Evolutionary conservation across 2,888 invertebrate species (phyloP).

Genomic region (Monochamus alternatus): DNA sequence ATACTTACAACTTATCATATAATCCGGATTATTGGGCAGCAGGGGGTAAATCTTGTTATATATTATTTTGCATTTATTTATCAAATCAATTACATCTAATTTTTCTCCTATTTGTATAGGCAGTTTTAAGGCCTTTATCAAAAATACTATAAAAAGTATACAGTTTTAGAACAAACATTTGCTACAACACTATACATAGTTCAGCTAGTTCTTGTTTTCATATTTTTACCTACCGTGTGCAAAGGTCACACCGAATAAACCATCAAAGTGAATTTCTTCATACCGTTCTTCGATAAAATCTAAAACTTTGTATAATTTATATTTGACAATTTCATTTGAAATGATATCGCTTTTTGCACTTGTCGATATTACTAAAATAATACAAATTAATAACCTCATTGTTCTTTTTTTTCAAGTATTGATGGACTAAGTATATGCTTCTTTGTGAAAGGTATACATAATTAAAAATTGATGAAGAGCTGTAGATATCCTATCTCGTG

Average conservation of each 20-base stretch:
- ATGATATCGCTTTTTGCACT: background rate
- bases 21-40: constrained; percentile 52
- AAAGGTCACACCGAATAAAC: constrained; percentile 66
- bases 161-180: background rate
- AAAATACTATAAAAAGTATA: constrained; percentile 49
- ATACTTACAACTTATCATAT: constrained; percentile 57
- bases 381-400: constrained; percentile 1
- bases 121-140: constrained; percentile 42
- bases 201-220: background rate
- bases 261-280: constrained; percentile 68
- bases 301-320: constrained; percentile 54
- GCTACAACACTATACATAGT: background rate
- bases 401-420: background rate
- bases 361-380: constrained; percentile 3
- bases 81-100: constrained; percentile 40
- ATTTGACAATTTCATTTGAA: constrained; percentile 10
- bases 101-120: constrained; percentile 1
- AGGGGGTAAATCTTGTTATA: constrained; percentile 44
- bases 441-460: background rate
- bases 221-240: constrained; percentile 64
- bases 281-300: constrained; percentile 64
- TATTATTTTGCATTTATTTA: constrained; percentile 51
- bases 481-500: constrained; percentile 15
- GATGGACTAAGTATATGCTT: background rate
- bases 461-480: background rate